Evolutionary conservation across 2,888 invertebrate genomes (phyloP).

Genomic region (Hemicrepidius hirtus): DNA sequence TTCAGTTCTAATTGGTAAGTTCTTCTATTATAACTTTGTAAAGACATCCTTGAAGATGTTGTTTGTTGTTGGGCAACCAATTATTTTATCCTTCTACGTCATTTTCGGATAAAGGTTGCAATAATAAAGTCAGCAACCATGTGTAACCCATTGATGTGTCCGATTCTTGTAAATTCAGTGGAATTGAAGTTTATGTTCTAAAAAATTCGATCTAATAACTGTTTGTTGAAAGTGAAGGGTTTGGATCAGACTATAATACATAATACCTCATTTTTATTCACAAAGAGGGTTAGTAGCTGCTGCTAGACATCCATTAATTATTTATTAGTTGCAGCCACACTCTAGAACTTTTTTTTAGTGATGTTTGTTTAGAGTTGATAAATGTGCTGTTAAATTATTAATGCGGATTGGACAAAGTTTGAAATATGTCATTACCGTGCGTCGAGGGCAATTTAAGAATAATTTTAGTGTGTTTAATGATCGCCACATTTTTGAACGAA

Average conservation of each 20-base stretch:
- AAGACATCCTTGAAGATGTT: neutral
- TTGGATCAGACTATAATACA: neutral
- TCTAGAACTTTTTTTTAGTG: conserved; percentile 14
- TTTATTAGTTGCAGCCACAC: conserved; percentile 32
- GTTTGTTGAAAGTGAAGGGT: neutral
- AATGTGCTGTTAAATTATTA: conserved; percentile 34
- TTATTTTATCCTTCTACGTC: too few relatives aligned
- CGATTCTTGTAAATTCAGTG: neutral
- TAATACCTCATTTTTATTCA: neutral
- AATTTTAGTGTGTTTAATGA: conserved; percentile 31
- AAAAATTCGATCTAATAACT: conserved; percentile 4
- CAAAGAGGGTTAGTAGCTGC: too few relatives aligned
- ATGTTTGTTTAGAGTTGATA: conserved; percentile 31
- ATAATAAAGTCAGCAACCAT: neutral
- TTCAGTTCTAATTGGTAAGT: conserved; percentile 30
- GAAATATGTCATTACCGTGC: conserved; percentile 22
- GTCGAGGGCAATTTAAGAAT: conserved; percentile 27
- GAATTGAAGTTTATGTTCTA: conserved; percentile 10
- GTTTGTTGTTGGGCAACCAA: too few relatives aligned
- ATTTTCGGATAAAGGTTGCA: too few relatives aligned
- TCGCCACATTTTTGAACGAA: conserved; percentile 17
- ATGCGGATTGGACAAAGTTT: conserved; percentile 18
- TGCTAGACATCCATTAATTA: conserved; percentile 5
- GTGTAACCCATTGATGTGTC: conserved; percentile 9
- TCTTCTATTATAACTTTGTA: neutral